Evolutionary conservation across 2,797 vertebrate genomes (phyloP).

Genomic region (Streptopelia turtur): DNA sequence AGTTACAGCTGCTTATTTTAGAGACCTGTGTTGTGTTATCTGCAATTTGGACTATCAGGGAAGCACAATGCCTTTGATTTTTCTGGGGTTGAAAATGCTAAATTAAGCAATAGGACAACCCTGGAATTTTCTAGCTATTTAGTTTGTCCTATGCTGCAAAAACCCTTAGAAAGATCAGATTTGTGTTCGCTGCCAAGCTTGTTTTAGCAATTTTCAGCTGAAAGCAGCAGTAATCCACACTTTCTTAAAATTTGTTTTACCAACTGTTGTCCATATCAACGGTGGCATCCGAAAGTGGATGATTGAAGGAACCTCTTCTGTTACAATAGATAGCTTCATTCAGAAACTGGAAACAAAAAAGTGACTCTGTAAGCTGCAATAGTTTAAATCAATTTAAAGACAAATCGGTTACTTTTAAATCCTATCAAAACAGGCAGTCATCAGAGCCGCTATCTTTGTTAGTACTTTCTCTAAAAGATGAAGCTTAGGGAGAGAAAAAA

Average conservation of each 20-base stretch:
- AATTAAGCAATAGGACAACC: neutral
- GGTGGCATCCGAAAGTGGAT: conserved; percentile 50
- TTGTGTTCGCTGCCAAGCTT: neutral
- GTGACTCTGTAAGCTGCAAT: neutral
- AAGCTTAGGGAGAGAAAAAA: neutral
- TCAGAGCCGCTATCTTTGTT: neutral
- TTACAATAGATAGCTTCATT: neutral
- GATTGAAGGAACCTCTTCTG: conserved; percentile 23
- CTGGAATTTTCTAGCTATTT: neutral
- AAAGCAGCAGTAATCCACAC: conserved; percentile 35
- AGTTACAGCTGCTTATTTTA: neutral
- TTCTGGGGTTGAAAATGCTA: conserved; percentile 46
- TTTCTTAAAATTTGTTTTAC: conserved; percentile 19
- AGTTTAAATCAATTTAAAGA: conserved; percentile 58
- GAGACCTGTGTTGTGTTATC: neutral
- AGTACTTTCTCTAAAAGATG: neutral
- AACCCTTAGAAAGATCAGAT: conserved; percentile 14
- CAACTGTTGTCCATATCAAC: neutral
- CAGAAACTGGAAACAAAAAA: neutral
- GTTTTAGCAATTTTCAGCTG: conserved; percentile 50
- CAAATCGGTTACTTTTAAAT: conserved; percentile 51
- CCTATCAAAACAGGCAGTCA: neutral
- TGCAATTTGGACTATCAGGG: neutral
- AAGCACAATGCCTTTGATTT: conserved; percentile 33
- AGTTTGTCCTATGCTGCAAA: neutral